Evolutionary conservation across 2,113 vertebrate genomes (phyloP), one percentile per base, ranked within the genome.

Genomic region (Marmota monax): DNA sequence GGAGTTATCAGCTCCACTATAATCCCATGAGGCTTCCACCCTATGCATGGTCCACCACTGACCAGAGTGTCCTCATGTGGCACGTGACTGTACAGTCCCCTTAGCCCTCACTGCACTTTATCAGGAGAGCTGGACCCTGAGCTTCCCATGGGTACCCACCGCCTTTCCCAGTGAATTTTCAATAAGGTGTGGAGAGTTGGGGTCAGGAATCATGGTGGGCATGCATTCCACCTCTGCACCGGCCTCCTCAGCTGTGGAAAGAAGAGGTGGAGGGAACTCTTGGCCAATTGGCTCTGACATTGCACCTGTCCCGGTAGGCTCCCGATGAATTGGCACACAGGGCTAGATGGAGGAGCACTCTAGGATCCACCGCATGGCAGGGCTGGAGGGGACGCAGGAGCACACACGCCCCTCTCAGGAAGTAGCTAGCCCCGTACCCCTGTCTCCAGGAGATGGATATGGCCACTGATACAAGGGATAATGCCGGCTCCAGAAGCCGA

Each of bases 41-140:
- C 45, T 22, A 6, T 5, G 29, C 8, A 76, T 1, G 1, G 53
- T 2, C 70, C n/a, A 14, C 5, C 5, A 1, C 3, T 25, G 29
- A 45, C 5, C 67, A 61, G 29, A 20, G 10, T 9, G 16, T 51
- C 16, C 16, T 16, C n/a, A 13, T 11, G 6, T 12, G 20, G 13
- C 22, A 6, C 13, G 2, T 4, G 37, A 42, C 32, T 1, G 0
- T 39, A 13, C 39, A 11, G 1, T 37, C 16, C 61, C 58, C 13
- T 1, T 8, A 61, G 37, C 23, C n/a, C 25, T 58, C 32, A 5
- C 48, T 22, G 27, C 25, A 45, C 42, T 34, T 23, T 42, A 39
- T 45, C 27, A 1, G 37, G 56, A 53, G 12, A 37, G 4, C 27
- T 56, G 37, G 4, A 23, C 2, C 12, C 17, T 14, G 20, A 18